Conservation (phyloP, 2,888 invertebrate genomes). For the Cabera pusaria region DNA sequence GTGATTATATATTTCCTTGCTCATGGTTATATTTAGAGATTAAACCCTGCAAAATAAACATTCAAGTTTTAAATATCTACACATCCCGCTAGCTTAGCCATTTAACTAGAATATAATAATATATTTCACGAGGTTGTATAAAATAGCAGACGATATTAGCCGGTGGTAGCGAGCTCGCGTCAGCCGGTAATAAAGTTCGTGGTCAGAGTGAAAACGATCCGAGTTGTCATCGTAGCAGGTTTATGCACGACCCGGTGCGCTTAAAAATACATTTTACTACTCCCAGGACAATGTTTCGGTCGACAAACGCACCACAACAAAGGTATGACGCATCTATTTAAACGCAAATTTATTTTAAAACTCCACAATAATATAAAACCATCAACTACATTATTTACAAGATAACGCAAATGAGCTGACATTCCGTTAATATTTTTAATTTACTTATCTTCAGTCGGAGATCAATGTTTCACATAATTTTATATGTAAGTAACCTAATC, state of each 20-base stretch:
- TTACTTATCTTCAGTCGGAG: constrained; percentile 48
- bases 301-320: constrained; percentile 38
- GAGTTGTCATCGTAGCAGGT: constrained; percentile 65
- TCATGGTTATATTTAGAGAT: too few species aligned
- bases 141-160: constrained; percentile 23
- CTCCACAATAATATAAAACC: constrained; percentile 31
- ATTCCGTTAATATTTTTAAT: constrained; percentile 43
- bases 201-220: constrained; percentile 63
- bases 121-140: constrained; percentile 16
- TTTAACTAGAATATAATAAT: constrained; percentile 12
- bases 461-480: constrained; percentile 70
- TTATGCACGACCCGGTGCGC: constrained; percentile 52
- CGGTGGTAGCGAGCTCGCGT: constrained; percentile 29
- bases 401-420: constrained; percentile 38
- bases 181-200: constrained; percentile 56
- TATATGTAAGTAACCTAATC: constrained; percentile 68
- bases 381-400: constrained; percentile 27
- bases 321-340: constrained; percentile 39
- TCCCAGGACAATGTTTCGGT: constrained; percentile 32
- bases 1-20: too few species aligned
- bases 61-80: too few species aligned
- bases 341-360: constrained; percentile 25
- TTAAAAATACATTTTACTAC: constrained; percentile 61
- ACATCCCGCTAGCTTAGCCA: not conserved
- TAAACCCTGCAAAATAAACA: too few species aligned